Evolutionary conservation across 2,888 invertebrate species (phyloP), one percentile per base, ranked within the genome.

Genomic region (Dynastes grantii): DNA sequence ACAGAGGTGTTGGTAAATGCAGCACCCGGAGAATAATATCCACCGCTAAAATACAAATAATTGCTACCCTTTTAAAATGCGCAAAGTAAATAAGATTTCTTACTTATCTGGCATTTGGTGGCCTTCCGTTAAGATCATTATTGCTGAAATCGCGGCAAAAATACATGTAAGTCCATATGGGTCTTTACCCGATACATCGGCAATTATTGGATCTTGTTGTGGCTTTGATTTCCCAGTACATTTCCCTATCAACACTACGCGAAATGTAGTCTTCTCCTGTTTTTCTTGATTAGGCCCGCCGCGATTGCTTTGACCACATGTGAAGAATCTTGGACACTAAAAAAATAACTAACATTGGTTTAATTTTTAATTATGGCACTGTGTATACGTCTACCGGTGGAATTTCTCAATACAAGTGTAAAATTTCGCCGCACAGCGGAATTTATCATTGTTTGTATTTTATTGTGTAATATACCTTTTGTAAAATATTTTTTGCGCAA

Each of bases 1-100:
- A 98, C 89, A 37, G 91, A 92, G 0, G 98, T 97, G 81, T 96
- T 92, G 1, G 90, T 90, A 89, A 98, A 98, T 0, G 97, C 97
- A 13, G 93, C 93, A 0, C 94, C 97, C 22, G 22, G 22, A 22
- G 22, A 22, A 22, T 22, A 22, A 22, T 22, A 22, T 22, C 22
- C 22, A 22, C 97, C 97, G 11, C 95, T 96, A 88, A 79, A 91
- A 90, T 6, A 37, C 4, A 37, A 37, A 37, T 37, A 37, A 37
- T 37, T 37, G 4, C 6, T 2, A 37, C 0, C 0, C 37, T 6
- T 37, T 37, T 37, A 37, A 37, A 37, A 37, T 37, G 81, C 82
- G 83, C 76, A 87, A 82, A 71, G 53, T 49, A 68, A 68, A 49
- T 13, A n/a, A 32, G 37, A 13, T 45, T 64, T 64, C 92, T 90